phyloP scores from a whole-genome alignment of 2,888 invertebrate species.

The Lamproptera curius region DNA sequence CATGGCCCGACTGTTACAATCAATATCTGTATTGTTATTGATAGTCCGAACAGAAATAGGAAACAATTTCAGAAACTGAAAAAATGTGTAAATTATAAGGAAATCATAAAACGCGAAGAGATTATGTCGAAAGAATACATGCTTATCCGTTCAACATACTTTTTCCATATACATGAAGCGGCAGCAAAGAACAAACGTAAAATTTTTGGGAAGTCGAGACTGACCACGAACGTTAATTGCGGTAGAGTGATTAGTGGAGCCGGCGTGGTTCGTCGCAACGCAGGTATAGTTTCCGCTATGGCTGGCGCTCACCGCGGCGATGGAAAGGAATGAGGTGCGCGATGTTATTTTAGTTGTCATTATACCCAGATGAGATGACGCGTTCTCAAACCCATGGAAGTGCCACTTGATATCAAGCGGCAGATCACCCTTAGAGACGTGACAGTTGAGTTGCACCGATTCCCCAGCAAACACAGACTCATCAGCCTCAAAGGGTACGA shows the following conservation, averaged over 20 bases:
- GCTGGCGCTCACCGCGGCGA: slow-evolving; percentile 82
- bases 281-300: slow-evolving; percentile 89
- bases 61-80: too few relatives aligned
- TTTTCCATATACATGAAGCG: slow-evolving; percentile 43
- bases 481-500: slow-evolving; percentile 81
- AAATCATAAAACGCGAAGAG: not conserved
- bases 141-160: slow-evolving; percentile 53
- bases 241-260: slow-evolving; percentile 82
- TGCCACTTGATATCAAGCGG: slow-evolving; percentile 87
- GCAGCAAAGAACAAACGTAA: slow-evolving; percentile 32
- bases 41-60: too few relatives aligned
- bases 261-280: slow-evolving; percentile 84
- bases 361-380: slow-evolving; percentile 78
- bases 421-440: slow-evolving; percentile 85
- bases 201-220: slow-evolving; percentile 42
- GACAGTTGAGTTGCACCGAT: slow-evolving; percentile 82
- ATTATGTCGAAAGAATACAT: slow-evolving; percentile 53
- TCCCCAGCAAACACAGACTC: slow-evolving; percentile 84
- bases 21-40: too few relatives aligned
- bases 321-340: slow-evolving; percentile 83
- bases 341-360: slow-evolving; percentile 81
- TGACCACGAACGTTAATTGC: slow-evolving; percentile 76
- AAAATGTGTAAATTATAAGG: not conserved
- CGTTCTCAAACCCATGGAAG: slow-evolving; percentile 81
- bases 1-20: too few relatives aligned